A percentile compares a stretch with the other conserved stretches of the same genome.
Evolutionary conservation across 1,140 invertebrate genomes (phyloP).

Genomic region (Saccostrea echinata): DNA sequence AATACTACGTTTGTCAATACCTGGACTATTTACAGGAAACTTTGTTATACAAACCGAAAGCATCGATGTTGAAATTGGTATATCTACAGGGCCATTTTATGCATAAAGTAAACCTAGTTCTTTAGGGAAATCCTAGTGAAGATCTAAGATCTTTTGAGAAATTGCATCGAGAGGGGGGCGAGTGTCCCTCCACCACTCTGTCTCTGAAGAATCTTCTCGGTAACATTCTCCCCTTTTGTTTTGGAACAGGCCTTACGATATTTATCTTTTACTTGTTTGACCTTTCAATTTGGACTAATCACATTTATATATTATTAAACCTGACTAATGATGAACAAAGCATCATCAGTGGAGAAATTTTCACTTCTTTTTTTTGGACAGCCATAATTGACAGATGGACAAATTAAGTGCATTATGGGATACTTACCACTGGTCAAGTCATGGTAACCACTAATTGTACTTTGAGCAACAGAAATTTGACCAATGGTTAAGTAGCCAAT

Average conservation of each 20-base stretch:
- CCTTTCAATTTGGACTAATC: neutral
- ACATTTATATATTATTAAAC: neutral
- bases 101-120: too few species aligned
- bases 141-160: neutral
- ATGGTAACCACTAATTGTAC: neutral
- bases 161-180: neutral
- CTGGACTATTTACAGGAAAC: too few species aligned
- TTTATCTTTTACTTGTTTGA: neutral
- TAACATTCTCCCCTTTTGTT: neutral
- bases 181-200: neutral
- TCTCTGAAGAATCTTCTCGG: neutral
- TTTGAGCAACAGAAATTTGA: constrained; percentile 13
- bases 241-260: neutral
- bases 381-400: neutral
- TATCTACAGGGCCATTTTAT: too few species aligned
- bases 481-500: neutral
- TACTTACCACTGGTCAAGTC: neutral
- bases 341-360: neutral
- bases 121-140: neutral
- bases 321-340: neutral
- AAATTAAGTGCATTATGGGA: constrained; percentile 1
- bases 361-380: neutral
- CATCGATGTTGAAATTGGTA: too few species aligned
- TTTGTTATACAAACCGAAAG: too few species aligned
- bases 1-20: too few species aligned